Evolutionary conservation across 92 coral and sea anemone species (phyloP).

Genomic region (Zoanthus sociatus): DNA sequence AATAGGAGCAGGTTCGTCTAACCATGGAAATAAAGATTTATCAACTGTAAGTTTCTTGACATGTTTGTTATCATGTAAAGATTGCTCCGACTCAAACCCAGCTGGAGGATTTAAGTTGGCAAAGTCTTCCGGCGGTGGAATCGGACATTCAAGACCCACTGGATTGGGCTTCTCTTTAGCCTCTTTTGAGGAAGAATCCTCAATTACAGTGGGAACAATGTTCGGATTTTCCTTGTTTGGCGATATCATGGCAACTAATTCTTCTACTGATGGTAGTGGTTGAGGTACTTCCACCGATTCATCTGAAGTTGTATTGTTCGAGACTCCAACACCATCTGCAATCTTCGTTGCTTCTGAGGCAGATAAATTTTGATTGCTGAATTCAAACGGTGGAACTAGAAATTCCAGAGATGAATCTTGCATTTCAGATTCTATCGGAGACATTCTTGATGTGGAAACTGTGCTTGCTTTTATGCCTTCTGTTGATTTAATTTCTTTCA

Average conservation of each 20-base stretch:
- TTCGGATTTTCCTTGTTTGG: constrained; percentile 19
- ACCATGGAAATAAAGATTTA: constrained; percentile 74
- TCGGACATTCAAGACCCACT: constrained; percentile 54
- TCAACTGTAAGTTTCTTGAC: constrained; percentile 67
- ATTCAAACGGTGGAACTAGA: constrained; percentile 25
- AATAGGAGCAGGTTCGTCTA: constrained; percentile 63
- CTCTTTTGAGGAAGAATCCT: constrained; percentile 42
- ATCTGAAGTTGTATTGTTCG: not conserved
- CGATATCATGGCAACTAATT: constrained; percentile 48
- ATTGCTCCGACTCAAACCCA: constrained; percentile 35
- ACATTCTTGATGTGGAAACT: constrained; percentile 15
- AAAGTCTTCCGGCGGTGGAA: constrained; percentile 88
- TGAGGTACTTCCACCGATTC: constrained; percentile 13
- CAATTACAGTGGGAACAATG: constrained; percentile 40
- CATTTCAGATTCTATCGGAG: not conserved
- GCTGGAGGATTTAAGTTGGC: constrained; percentile 49
- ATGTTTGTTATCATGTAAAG: constrained; percentile 21
- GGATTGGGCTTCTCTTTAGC: constrained; percentile 34
- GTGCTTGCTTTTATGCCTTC: not conserved
- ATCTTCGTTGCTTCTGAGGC: not conserved
- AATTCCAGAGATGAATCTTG: constrained; percentile 13
- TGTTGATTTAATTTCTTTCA: not conserved
- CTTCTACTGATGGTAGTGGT: constrained; percentile 36
- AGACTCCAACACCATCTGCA: not conserved
- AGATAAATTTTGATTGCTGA: constrained; percentile 19